Percentiles rank a stretch among this genome's conserved stretches.
Conservation (phyloP, 2,113 vertebrate species). For the Lamprotornis superbus region DNA sequence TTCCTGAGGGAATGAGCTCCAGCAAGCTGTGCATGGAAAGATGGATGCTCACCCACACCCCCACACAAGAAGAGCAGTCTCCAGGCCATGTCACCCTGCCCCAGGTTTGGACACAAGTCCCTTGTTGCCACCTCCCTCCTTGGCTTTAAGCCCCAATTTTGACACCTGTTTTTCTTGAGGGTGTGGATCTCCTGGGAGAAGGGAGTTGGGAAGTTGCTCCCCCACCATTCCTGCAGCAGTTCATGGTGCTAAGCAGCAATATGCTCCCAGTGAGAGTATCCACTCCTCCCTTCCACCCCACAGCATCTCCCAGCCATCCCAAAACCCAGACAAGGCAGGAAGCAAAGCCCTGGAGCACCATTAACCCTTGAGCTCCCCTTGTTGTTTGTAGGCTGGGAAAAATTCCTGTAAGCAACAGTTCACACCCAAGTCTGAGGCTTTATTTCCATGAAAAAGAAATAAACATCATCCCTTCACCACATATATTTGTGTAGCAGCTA, state of each 20-base stretch:
- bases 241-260: not conserved
- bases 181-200: not conserved
- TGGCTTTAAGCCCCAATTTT: not conserved
- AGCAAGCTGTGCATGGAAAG: rapidly evolving
- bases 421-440: not conserved
- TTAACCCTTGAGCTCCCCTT: not conserved
- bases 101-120: not conserved
- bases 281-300: not conserved
- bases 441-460: not conserved
- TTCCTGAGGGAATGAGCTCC: not conserved
- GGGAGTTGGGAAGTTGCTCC: not conserved
- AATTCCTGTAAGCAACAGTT: not conserved
- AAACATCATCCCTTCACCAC: not conserved
- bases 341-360: not conserved
- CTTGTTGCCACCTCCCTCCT: not conserved
- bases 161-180: not conserved
- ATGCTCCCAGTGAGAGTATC: not conserved
- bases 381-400: not conserved
- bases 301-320: not conserved
- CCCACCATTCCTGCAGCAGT: not conserved
- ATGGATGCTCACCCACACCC: rapidly evolving
- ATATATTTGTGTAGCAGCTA: not conserved
- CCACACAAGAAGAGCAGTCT: rapidly evolving
- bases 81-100: rapidly evolving
- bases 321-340: not conserved